A percentile compares a stretch with the other conserved stretches of the same genome.
These are phyloP conservation scores for Drosophila guanche DNA, from an alignment of 1,140 invertebrate species.

Conservation along the genomic window DNA sequence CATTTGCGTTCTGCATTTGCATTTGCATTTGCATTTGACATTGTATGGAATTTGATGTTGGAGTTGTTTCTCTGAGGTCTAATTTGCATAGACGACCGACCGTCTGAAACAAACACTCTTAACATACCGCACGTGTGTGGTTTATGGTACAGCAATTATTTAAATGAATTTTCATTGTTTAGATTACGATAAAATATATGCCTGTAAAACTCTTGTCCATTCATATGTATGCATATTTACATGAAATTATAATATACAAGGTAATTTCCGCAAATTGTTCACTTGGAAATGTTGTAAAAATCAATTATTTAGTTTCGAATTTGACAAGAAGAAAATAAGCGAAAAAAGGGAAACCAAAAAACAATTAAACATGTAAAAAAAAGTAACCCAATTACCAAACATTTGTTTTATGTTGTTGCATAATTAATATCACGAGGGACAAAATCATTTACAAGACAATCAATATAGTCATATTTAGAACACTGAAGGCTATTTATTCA, in stretches of 20 bases:
- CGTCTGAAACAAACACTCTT: conserved; percentile 65
- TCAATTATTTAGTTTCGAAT: conserved; percentile 7
- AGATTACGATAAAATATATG: conserved; percentile 38
- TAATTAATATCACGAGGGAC: conserved; percentile 44
- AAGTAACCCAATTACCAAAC: conserved; percentile 10
- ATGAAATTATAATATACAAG: no score
- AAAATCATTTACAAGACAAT: conserved; percentile 81
- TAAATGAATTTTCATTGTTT: conserved; percentile 49
- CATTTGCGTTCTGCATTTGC: conserved; percentile 56
- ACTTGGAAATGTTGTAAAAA: no score
- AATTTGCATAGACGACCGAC: conserved; percentile 25
- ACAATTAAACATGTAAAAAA: not conserved
- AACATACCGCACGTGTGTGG: conserved; percentile 64
- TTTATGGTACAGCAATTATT: conserved; percentile 55
- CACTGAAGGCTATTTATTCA: conserved; percentile 58
- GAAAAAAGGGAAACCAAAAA: not conserved
- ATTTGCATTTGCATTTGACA: conserved; percentile 62
- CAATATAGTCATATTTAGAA: conserved; percentile 57
- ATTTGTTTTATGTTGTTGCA: conserved; percentile 14
- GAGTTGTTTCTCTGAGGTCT: conserved; percentile 35
- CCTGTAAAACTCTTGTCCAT: conserved; percentile 50
- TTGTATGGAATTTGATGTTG: conserved; percentile 37
- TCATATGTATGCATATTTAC: conserved; percentile 6
- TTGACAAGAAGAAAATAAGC: conserved; percentile 11
- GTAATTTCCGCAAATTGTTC: no score